Percentiles rank a stretch among this genome's conserved stretches.
These are phyloP conservation scores for Meriones unguiculatus DNA, from an alignment of 2,113 vertebrate genomes.

Conservation along the genomic window DNA sequence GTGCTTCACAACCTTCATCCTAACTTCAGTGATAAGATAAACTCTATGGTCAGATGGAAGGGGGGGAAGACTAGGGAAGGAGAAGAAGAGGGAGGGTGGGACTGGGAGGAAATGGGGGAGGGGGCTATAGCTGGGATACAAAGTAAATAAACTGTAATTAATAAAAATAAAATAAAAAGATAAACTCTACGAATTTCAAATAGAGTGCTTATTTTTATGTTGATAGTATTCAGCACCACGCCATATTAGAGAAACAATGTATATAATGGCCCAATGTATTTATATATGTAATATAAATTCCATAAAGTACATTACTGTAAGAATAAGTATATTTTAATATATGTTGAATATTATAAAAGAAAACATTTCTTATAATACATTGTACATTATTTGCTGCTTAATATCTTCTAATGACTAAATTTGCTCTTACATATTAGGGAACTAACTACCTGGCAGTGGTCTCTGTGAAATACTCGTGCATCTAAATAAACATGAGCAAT, in stretches of 20 bases:
- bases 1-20: fast-evolving
- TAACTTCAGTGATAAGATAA: not conserved
- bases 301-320: not conserved
- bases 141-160: too few relatives aligned
- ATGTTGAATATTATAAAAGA: not conserved
- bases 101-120: too few relatives aligned
- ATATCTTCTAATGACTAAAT: not conserved
- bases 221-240: not conserved
- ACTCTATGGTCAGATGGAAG: too few relatives aligned
- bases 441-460: not conserved
- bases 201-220: not conserved
- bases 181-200: not conserved
- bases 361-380: not conserved
- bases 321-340: not conserved
- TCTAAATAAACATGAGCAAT: not conserved
- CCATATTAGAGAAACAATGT: not conserved
- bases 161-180: too few relatives aligned
- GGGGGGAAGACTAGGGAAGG: too few relatives aligned
- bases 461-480: not conserved
- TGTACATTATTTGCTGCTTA: not conserved
- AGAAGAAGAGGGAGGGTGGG: too few relatives aligned
- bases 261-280: not conserved
- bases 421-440: not conserved
- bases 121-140: too few relatives aligned
- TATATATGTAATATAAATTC: not conserved